Base-by-base conservation (phyloP, 2,888 invertebrate species). In the Eustalomyia histrio region DNA sequence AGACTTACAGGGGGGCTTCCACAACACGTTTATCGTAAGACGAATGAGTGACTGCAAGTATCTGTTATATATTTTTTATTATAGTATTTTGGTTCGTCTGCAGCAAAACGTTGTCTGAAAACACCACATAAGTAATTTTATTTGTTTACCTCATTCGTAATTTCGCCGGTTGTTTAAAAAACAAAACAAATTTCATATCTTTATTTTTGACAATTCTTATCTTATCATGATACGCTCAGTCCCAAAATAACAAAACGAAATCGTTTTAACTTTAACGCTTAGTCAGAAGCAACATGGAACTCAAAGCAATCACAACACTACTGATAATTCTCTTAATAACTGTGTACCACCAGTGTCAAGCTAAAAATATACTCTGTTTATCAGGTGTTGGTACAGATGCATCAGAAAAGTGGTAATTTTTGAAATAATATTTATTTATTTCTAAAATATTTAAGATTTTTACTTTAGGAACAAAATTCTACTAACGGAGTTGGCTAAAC, bases 351-450 rank as follows among this genome's bases (percentile, higher is more conserved):
- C 57, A 24, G 55, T 55, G 55, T 1, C 52, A 63, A 55, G 50
- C 67, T 2, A 79, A 79, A 73, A 47, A 79, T 50, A 79, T 79
- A 17, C 53, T 79, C n/a, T 73, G 73, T 52, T 29, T 79, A n/a
- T 17, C 73, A 29, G 79, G 79, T 3, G 47, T 64, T 17, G 67
- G 35, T 16, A 67, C 67, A 3, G 61, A 73, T 55, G 55, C 63
- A 10, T n/a, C 68, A 0, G 50, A 50, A 50, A 57, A 57, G 29
- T 79, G 79, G 79, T 73, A 63, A 55, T 14, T 53, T 9, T 14
- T n/a, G 0, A 16, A 33, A 60, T n/a, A 12, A 18, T 0, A 18
- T 24, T 21, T 39, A 43, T 52, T 12, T 14, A 10, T 65, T 35
- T 29, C 6, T 29, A 29, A 29, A 29, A 29, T 29, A 6, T 7